Conservation (phyloP, 2,113 vertebrate species). For the Pituophis catenifer region DNA sequence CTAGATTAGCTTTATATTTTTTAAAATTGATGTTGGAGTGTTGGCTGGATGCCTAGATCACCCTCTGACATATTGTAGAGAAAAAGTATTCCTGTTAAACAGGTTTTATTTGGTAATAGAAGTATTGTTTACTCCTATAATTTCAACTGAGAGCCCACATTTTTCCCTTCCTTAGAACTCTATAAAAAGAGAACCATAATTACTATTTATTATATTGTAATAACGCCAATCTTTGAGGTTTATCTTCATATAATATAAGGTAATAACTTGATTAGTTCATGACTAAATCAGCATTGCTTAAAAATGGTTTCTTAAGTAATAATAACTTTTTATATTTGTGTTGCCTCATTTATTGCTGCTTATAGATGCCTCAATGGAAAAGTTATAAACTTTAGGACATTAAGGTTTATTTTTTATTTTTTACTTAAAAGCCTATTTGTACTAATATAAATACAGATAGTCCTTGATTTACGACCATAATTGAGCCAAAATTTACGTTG, state of each 20-base stretch:
- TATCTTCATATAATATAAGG: not conserved
- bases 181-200: not conserved
- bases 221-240: not conserved
- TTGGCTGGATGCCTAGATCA: not conserved
- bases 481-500: not conserved
- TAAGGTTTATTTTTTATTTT: not conserved
- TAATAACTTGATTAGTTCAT: not conserved
- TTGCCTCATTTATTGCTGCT: not conserved
- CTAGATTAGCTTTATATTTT: not conserved
- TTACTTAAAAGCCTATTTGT: not conserved
- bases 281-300: not conserved
- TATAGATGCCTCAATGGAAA: not conserved
- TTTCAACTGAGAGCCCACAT: not conserved
- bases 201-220: not conserved
- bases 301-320: not conserved
- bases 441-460: not conserved
- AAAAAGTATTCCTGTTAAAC: not conserved
- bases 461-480: not conserved
- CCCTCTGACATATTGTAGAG: not conserved
- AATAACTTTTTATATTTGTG: not conserved
- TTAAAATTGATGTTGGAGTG: not conserved
- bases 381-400: not conserved
- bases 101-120: slow-evolving; percentile 8
- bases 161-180: not conserved
- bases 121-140: not conserved